A percentile compares a stretch with the other conserved stretches of the same genome.
These are phyloP conservation scores for Sarcophaga rosellei DNA, from an alignment of 2,888 invertebrate genomes.

Conservation along the genomic window DNA sequence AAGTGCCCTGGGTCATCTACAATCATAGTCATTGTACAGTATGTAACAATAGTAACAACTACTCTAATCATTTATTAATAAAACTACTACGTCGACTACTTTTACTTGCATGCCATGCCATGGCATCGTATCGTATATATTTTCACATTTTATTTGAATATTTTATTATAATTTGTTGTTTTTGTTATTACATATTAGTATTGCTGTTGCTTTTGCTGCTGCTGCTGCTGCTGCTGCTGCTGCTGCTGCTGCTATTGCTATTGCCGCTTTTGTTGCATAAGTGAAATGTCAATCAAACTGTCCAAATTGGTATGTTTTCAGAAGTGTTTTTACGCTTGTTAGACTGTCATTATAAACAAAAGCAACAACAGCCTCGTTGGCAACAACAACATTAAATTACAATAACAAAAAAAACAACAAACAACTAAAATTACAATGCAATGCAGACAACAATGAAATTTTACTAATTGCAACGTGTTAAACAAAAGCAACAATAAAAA, in stretches of 20 bases:
- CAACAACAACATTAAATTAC: constrained; percentile 22
- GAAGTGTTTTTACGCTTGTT: constrained; percentile 72
- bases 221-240: constrained; percentile 14
- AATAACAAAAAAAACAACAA: not conserved
- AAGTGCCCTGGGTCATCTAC: too few relatives aligned
- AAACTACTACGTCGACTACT: not conserved
- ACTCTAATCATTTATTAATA: not conserved
- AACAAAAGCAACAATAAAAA: constrained; percentile 65
- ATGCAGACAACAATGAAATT: constrained; percentile 60
- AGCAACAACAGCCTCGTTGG: constrained; percentile 65
- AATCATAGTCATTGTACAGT: too few relatives aligned
- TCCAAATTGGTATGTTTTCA: constrained; percentile 71
- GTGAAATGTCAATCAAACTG: constrained; percentile 72
- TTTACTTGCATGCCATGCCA: not conserved
- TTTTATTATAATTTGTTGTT: constrained; percentile 9
- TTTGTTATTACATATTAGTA: not conserved
- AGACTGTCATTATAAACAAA: constrained; percentile 70
- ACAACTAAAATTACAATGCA: constrained; percentile 21
- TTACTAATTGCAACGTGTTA: constrained; percentile 71
- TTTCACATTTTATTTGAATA: constrained; percentile 29
- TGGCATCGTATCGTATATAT: not conserved
- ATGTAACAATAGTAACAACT: too few relatives aligned
- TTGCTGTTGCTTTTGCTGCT: constrained; percentile 30
- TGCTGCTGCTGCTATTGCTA: constrained; percentile 26
- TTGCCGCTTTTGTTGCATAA: constrained; percentile 58